phyloP scores from a whole-genome alignment of 2,888 invertebrate genomes.

The Eupithecia subumbrata region DNA sequence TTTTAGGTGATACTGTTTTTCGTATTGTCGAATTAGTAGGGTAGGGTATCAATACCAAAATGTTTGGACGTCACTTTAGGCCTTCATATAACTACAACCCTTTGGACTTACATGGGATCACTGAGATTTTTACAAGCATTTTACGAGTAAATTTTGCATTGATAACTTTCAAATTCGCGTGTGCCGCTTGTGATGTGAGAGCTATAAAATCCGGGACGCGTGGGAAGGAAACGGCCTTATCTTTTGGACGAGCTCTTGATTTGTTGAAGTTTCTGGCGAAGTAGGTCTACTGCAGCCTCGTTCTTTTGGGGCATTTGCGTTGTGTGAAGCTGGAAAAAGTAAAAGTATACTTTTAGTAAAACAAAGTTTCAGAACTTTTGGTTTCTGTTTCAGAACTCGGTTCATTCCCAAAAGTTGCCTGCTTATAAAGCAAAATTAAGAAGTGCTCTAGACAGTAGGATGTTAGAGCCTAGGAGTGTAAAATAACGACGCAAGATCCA shows the following conservation, averaged over 20 bases:
- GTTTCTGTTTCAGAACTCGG: no score
- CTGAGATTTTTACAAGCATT: conserved; percentile 19
- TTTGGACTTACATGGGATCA: conserved; percentile 53
- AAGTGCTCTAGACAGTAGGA: no score
- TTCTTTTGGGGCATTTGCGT: conserved; percentile 72
- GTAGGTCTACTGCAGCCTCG: conserved; percentile 77
- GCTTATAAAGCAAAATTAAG: background rate
- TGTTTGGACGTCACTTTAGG: conserved; percentile 53
- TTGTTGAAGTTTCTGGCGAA: conserved; percentile 80
- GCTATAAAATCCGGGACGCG: conserved; percentile 57
- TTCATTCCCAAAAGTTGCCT: background rate
- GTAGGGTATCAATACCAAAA: conserved; percentile 47
- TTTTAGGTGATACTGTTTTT: conserved; percentile 35
- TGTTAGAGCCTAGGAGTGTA: no score
- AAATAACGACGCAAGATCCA: no score
- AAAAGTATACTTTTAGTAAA: background rate
- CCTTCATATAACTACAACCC: conserved; percentile 48
- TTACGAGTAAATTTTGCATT: conserved; percentile 22
- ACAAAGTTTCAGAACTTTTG: background rate
- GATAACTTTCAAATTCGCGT: conserved; percentile 28
- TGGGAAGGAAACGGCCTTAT: conserved; percentile 61
- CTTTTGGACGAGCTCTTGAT: conserved; percentile 82
- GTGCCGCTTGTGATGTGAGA: conserved; percentile 48
- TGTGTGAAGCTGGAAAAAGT: conserved; percentile 68
- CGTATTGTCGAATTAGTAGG: conserved; percentile 22